Base-by-base conservation (phyloP, 2,888 invertebrate species). In the Prostheceraeus crozeri region DNA sequence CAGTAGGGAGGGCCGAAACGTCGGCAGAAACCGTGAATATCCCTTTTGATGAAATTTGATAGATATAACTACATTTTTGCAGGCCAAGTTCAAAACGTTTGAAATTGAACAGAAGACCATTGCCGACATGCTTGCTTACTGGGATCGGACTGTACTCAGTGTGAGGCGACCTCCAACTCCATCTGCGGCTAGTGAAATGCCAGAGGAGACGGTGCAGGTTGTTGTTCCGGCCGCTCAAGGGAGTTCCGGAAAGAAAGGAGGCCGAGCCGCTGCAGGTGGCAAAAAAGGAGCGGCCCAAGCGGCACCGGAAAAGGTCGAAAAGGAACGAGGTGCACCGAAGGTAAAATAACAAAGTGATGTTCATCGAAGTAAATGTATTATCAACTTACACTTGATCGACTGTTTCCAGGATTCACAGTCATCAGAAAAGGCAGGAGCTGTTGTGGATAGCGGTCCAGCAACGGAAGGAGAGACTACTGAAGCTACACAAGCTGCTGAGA, bases 11-110 rank as follows among this genome's bases (percentile, higher is more conserved):
- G n/a, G n/a, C n/a, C n/a, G n/a, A n/a, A n/a, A n/a, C n/a, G n/a
- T n/a, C n/a, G n/a, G n/a, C n/a, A n/a, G n/a, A n/a, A n/a, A n/a
- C n/a, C n/a, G n/a, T n/a, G n/a, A 33, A 33, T 10, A 10, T 10
- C 10, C 11, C 33, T n/a, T 10, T n/a, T n/a, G n/a, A n/a, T 11
- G 33, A n/a, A n/a, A n/a, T n/a, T n/a, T n/a, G n/a, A n/a, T n/a
- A n/a, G n/a, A n/a, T n/a, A n/a, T n/a, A n/a, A n/a, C n/a, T n/a
- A n/a, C n/a, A n/a, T n/a, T n/a, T n/a, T n/a, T n/a, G n/a, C 1
- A 21, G n/a, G 62, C n/a, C 62, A 71, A 72, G 61, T 76, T 76
- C 68, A 67, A 70, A 2, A 72, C 71, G 27, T 75, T 73, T 68
- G 76, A 76, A 57, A 68, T 68, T 51, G 64, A 67, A 8, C 67